phyloP scores from a whole-genome alignment of 2,113 vertebrate species.

The Erythrolamprus reginae region DNA sequence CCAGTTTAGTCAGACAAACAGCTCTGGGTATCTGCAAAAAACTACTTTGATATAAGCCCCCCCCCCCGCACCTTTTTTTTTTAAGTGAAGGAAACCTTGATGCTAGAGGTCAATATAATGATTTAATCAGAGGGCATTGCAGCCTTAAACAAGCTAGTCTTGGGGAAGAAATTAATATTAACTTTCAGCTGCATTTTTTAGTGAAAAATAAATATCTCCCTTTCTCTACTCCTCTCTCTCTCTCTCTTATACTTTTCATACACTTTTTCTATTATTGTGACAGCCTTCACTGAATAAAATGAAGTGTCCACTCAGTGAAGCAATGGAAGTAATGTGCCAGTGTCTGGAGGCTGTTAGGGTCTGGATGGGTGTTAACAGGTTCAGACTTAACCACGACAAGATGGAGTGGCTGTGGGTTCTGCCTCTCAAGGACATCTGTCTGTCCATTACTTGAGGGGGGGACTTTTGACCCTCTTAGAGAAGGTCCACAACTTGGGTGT shows the following conservation, averaged over 20 bases:
- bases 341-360: no score
- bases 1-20: conserved; percentile 61
- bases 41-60: conserved; percentile 39
- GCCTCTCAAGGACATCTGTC: no score
- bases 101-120: conserved; percentile 58
- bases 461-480: no score
- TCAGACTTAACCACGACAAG: no score
- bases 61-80: conserved; percentile 16
- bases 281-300: conserved; percentile 38
- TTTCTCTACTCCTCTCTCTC: conserved; percentile 58
- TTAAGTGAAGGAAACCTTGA: conserved; percentile 61
- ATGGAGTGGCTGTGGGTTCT: no score
- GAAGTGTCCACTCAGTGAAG: no score
- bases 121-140: conserved; percentile 72
- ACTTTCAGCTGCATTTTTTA: conserved; percentile 58
- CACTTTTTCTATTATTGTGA: conserved; percentile 39
- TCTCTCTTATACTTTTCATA: conserved; percentile 49
- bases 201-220: conserved; percentile 48
- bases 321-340: no score
- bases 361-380: no score
- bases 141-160: conserved; percentile 64
- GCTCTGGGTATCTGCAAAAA: conserved; percentile 62
- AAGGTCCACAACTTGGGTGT: no score
- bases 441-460: no score
- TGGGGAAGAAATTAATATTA: conserved; percentile 67